These are phyloP conservation scores for Saccopteryx leptura DNA, from an alignment of 2,113 vertebrate genomes.

Conservation along the genomic window DNA sequence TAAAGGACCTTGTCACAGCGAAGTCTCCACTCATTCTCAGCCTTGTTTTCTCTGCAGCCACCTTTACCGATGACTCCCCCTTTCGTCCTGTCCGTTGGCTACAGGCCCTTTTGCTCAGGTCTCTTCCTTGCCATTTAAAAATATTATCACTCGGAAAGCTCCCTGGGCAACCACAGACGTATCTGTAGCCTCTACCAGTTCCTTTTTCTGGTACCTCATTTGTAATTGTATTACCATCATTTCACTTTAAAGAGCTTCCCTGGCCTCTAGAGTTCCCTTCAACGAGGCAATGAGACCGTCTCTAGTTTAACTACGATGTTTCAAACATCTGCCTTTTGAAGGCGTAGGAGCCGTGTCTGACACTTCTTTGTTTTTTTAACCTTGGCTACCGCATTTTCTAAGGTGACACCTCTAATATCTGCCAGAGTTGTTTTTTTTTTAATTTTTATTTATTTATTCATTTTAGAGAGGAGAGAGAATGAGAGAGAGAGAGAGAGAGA, in stretches of 20 bases:
- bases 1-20: background rate
- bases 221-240: slow-evolving; percentile 54
- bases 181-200: background rate
- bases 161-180: background rate
- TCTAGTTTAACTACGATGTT: slow-evolving; percentile 19
- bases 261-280: slow-evolving; percentile 30
- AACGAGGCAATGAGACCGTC: background rate
- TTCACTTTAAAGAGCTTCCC: slow-evolving; percentile 44
- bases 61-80: background rate
- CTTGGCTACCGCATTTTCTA: background rate
- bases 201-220: background rate
- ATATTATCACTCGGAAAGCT: slow-evolving; percentile 14
- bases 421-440: background rate
- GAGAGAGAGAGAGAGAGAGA: too few relatives aligned
- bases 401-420: background rate
- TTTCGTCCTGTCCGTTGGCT: background rate
- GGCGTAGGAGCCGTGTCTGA: background rate
- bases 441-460: too few relatives aligned
- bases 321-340: slow-evolving; percentile 42
- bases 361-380: background rate
- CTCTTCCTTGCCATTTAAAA: background rate
- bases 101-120: background rate
- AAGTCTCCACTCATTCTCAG: background rate
- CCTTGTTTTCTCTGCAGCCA: background rate
- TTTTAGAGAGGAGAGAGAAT: too few relatives aligned